Evolutionary conservation across 2,888 invertebrate species (phyloP).

Genomic region (Idaea aversata): DNA sequence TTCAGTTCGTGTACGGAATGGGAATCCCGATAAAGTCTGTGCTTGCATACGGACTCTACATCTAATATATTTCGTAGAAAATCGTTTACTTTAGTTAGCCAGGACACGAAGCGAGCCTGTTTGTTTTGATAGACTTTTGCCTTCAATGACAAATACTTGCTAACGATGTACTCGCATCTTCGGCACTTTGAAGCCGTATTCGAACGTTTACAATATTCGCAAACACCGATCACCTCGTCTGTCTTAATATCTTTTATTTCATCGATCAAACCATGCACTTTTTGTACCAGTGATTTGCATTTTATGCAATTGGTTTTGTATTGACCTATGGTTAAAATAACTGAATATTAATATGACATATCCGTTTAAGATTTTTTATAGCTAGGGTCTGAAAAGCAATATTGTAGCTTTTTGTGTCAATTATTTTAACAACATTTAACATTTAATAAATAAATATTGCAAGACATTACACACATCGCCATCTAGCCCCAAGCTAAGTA

Average conservation of each 20-base stretch:
- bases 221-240: slow-evolving; percentile 38
- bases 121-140: slow-evolving; percentile 27
- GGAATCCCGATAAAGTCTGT: slow-evolving; percentile 27
- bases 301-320: slow-evolving; percentile 37
- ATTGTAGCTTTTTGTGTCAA: no score
- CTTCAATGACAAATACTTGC: slow-evolving; percentile 33
- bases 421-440: no score
- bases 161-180: slow-evolving; percentile 42
- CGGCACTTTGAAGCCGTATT: slow-evolving; percentile 39
- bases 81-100: slow-evolving; percentile 39
- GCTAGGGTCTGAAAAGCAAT: no score
- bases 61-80: slow-evolving; percentile 36
- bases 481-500: no score
- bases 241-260: slow-evolving; percentile 41
- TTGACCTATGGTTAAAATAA: slow-evolving; percentile 30
- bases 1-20: slow-evolving; percentile 30
- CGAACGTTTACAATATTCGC: slow-evolving; percentile 41
- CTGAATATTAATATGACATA: background rate
- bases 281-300: slow-evolving; percentile 40
- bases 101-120: slow-evolving; percentile 30
- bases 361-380: no score
- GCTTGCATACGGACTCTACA: slow-evolving; percentile 29
- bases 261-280: slow-evolving; percentile 39
- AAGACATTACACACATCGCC: no score
- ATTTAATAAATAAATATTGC: no score